Evolutionary conservation across 2,888 invertebrate species (phyloP).

Genomic region (Amphimallon solstitiale): DNA sequence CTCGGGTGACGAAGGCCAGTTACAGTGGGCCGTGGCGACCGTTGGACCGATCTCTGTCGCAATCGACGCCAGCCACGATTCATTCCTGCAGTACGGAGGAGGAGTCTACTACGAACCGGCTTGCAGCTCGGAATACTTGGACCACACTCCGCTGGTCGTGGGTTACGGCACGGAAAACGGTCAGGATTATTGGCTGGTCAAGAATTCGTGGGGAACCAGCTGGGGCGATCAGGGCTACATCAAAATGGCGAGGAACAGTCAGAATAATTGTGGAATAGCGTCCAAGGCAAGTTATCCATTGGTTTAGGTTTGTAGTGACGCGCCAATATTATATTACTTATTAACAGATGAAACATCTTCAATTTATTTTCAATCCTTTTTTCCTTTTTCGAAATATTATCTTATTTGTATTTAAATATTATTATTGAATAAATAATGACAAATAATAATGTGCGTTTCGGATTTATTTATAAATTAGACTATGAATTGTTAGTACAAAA

Average conservation of each 20-base stretch:
- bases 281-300: conserved; percentile 83
- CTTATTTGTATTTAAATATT: too few species aligned
- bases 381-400: too few species aligned
- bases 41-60: conserved; percentile 88
- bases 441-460: too few species aligned
- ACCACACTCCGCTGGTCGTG: conserved; percentile 85
- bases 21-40: conserved; percentile 83
- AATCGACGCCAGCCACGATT: conserved; percentile 86
- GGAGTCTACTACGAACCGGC: conserved; percentile 84
- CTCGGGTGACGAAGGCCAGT: conserved; percentile 76
- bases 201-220: conserved; percentile 71
- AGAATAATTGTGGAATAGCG: conserved; percentile 88
- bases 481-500: too few species aligned
- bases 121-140: conserved; percentile 74
- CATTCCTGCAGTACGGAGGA: conserved; percentile 85
- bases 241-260: conserved; percentile 51
- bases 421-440: too few species aligned
- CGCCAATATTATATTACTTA: too few species aligned
- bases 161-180: conserved; percentile 77
- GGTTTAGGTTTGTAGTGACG: too few species aligned
- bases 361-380: too few species aligned
- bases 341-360: too few species aligned
- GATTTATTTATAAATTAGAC: too few species aligned
- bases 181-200: conserved; percentile 74
- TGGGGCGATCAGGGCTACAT: conserved; percentile 54